Evolutionary conservation across 2,888 invertebrate genomes (phyloP), one percentile per base, ranked within the genome.

Genomic region (Yponomeuta cagnagella): DNA sequence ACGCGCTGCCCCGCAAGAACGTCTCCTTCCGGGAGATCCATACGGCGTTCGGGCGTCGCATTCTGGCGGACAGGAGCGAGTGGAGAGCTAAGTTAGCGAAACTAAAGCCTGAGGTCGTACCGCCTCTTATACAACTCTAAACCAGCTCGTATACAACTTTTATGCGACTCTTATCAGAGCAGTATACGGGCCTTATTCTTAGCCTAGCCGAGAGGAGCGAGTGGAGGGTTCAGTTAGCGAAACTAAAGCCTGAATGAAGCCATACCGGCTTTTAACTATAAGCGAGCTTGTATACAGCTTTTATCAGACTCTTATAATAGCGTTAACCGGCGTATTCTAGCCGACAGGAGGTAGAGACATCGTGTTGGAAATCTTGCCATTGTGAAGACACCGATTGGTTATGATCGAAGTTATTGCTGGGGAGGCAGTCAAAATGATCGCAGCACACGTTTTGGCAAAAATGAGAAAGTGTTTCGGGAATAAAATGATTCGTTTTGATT

Each of bases 21-120:
- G 92, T 95, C 6, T 93, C 94, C 0, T 96, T 96, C 83, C 90
- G 95, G 64, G 96, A 96, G 78, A 90, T 96, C 58, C 96, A 96
- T 83, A 94, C 93, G 4, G 89, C 93, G 0, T 95, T 94, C 80
- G 96, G 96, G 0, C 91, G 95, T 69, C 94, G 93, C 75, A 94
- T 96, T 74, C 85, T 96, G 43, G 90, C 92, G 0, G 95, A 96
- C 81, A 84, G 65, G 86, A 86, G 70, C 83, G 83, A 76, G 79
- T 76, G 33, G 79, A 80, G 2, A 76, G 75, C 12, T 5, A 31
- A n/a, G 48, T 48, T 23, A 10, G 64, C 64, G 15, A 58, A 43
- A 8, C 43, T 43, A 43, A 65, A 10, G 30, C 23, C 12, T 30
- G 30, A 30, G 52, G 15, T 15, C 10, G 64, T 31, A 10, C 64